Base-by-base conservation (phyloP, 1,140 invertebrate species). In the Apis dorsata region DNA sequence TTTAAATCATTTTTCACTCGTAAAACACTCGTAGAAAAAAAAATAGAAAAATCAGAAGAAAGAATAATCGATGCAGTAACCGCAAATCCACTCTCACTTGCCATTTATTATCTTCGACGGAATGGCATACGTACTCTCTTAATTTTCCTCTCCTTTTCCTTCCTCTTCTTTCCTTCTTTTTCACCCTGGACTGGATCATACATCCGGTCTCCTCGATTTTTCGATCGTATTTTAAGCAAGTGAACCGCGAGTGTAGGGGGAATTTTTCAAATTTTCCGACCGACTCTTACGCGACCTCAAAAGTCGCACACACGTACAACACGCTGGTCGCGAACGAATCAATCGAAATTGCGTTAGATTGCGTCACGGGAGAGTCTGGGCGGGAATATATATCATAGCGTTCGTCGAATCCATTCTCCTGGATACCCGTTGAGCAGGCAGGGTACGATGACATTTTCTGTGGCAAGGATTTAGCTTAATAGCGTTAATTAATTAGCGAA, bases 41-140 rank as follows among this genome's bases (percentile, higher is more conserved):
- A 24, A 4, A 12, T 11, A n/a, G 15, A 57, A 17, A 7, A 17
- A 57, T 57, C 62, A 28, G 10, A 34, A 11, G 49, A 65, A 12
- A 11, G 49, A 65, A 12, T 28, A 28, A n/a, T n/a, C 49, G 62
- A 63, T 21, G 21, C 15, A 34, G 62, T 17, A 9, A 21, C 49
- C 60, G 3, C 51, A 44, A 77, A 66, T 66, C 62, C 19, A 34
- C 5, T 28, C 2, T 28, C 0, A 57, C 17, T 44, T 62, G 62
- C 19, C 19, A 77, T 77, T 77, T 24, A 44, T 57, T 77, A 77
- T 65, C 62, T 24, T n/a, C 17, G 24, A 44, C 34, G 34, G 34
- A 21, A 63, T 24, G 24, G 24, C 24, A 24, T 75, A 28, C 34
- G 4, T n/a, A 62, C 34, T 8, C 44, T 34, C 13, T 34, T 60